Conservation (phyloP, 2,797 vertebrate species). For the Melanotaenia maccullochi region DNA sequence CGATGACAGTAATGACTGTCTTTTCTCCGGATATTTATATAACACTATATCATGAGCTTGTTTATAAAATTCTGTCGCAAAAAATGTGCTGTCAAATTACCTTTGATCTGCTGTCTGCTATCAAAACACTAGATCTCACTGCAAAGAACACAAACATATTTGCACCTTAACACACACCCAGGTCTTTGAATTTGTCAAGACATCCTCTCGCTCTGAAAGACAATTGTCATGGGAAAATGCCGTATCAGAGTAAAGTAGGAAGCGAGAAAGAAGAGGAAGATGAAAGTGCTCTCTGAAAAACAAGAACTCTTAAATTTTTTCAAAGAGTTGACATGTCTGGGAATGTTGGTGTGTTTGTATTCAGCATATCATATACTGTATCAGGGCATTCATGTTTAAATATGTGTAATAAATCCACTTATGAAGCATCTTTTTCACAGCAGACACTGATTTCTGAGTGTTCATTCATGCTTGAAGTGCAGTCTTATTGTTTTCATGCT, state of each 20-base stretch:
- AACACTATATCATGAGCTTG: conserved; percentile 2
- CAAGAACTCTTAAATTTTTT: conserved; percentile 36
- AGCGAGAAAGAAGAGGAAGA: conserved; percentile 20
- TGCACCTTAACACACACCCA: conserved; percentile 20
- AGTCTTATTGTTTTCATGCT: neutral
- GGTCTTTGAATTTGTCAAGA: conserved; percentile 47
- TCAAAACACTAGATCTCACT: conserved; percentile 18
- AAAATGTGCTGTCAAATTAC: conserved; percentile 18
- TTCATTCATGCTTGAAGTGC: conserved; percentile 11
- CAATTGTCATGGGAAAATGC: conserved; percentile 36
- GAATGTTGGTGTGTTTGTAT: neutral
- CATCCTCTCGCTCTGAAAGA: conserved; percentile 42
- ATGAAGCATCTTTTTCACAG: conserved; percentile 35
- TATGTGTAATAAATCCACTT: conserved; percentile 39
- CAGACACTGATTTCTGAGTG: conserved; percentile 34
- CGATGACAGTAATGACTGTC: conserved; percentile 12
- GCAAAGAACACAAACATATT: conserved; percentile 7
- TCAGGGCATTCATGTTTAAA: conserved; percentile 42
- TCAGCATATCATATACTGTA: neutral
- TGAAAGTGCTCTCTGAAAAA: conserved; percentile 44
- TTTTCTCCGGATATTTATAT: conserved; percentile 18
- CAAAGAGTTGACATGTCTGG: conserved; percentile 32
- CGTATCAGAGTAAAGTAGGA: conserved; percentile 25
- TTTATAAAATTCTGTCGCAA: conserved; percentile 13
- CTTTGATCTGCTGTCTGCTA: conserved; percentile 13